Percentiles rank a stretch among this genome's conserved stretches.
Evolutionary conservation across 1,140 invertebrate species (phyloP).

Genomic region (Oedothorax gibbosus): DNA sequence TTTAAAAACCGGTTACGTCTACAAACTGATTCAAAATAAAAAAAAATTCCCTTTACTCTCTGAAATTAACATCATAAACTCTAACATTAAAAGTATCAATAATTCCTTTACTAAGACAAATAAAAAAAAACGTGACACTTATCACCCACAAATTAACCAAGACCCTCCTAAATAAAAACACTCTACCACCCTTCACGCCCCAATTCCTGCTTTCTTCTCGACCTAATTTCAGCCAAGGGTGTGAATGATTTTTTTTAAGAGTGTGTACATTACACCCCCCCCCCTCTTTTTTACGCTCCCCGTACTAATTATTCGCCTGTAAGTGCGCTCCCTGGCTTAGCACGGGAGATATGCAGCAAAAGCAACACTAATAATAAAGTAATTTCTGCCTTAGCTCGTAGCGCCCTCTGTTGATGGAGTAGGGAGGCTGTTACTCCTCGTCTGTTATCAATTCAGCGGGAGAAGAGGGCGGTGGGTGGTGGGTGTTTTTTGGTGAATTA

Average conservation of each 20-base stretch:
- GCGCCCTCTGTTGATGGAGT: conserved; percentile 41
- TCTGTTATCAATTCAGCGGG: neutral
- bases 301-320: conserved; percentile 28
- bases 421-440: conserved; percentile 23
- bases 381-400: conserved; percentile 4
- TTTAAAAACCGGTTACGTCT: too few relatives aligned
- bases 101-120: too few relatives aligned
- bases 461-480: too few relatives aligned
- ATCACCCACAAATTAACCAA: conserved; percentile 16
- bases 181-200: neutral
- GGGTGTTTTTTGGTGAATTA: too few relatives aligned
- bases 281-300: neutral
- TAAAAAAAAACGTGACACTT: neutral
- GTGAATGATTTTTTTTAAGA: conserved; percentile 39
- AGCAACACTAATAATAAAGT: neutral
- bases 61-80: too few relatives aligned
- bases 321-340: conserved; percentile 2
- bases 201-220: conserved; percentile 4
- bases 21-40: too few relatives aligned
- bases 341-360: neutral
- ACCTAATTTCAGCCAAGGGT: conserved; percentile 44
- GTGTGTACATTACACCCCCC: neutral
- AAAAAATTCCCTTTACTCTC: too few relatives aligned
- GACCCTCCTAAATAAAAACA: conserved; percentile 14
- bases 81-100: too few relatives aligned